Evolutionary conservation across 2,113 vertebrate species (phyloP), one percentile per base, ranked within the genome.

Genomic region (Tinamus guttatus): DNA sequence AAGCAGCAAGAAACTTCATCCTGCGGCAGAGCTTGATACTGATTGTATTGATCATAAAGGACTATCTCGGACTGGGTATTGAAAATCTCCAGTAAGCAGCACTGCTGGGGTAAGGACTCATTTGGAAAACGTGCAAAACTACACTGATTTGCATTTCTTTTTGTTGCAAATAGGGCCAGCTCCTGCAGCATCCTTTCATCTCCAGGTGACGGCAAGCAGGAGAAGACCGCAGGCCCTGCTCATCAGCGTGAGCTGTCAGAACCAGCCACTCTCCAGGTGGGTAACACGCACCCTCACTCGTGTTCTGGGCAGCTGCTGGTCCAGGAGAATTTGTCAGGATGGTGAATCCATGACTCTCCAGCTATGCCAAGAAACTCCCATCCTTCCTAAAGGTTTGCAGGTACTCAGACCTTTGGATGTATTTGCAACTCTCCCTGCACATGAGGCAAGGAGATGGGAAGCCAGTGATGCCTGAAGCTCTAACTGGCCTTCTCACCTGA

Each of bases 261-360:
- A 68, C 54, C 54, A 56, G 54, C 28, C 54, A 59, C 47, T 3
- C 3, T 40, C 69, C 32, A 0, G 0, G 25, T 13, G 62, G 81
- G 27, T 43, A 56, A 34, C 19, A 7, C 52, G 60, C 17, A 56
- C 13, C 21, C 41, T 73, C 0, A 0, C 20, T 22, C 34, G 6
- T 34, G 11, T 1, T 47, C 7, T 13, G 21, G 27, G 7, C 62
- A 68, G 14, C 30, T 43, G 78, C 12, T 0, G 0, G 19, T 34
- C 0, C 0, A 24, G 21, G 24, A 34, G 36, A 22, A 14, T n/a
- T 76, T 68, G 47, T 15, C 7, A 49, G 34, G 16, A 30, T 2
- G 3, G 28, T 38, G 32, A 15, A 34, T 30, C 6, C 0, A 0
- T 25, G 63, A 30, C 24, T 82, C 34, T 1, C 83, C 85, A 67